Evolutionary conservation across 2,797 vertebrate species (phyloP).

Genomic region (Fringilla coelebs): DNA sequence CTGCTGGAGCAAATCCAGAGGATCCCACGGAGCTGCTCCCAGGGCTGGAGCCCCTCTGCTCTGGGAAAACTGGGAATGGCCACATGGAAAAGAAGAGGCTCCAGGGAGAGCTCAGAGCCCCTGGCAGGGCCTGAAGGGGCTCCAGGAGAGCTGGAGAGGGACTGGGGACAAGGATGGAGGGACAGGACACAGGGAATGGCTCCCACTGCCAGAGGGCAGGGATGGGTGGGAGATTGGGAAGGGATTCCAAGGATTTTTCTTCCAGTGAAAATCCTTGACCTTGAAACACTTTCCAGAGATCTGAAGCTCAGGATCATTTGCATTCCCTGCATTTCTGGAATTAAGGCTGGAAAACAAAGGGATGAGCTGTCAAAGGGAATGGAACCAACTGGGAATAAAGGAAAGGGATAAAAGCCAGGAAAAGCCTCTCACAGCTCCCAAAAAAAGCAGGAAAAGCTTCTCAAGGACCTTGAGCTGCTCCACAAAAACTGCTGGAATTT

Average conservation of each 20-base stretch:
- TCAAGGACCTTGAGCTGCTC: not conserved
- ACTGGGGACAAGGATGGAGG: not conserved
- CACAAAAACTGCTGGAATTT: not conserved
- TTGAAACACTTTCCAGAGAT: not conserved
- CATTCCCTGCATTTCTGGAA: not conserved
- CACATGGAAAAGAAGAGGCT: not conserved
- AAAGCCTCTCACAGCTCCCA: not conserved
- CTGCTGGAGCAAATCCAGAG: not conserved
- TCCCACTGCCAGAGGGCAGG: not conserved
- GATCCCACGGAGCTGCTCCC: not conserved
- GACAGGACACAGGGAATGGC: not conserved
- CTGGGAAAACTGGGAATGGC: not conserved
- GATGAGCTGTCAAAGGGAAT: not conserved
- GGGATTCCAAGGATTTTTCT: not conserved
- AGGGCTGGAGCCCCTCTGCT: not conserved
- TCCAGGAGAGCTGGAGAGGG: not conserved
- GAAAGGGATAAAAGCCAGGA: not conserved
- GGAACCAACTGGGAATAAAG: not conserved
- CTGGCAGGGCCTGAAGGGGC: not conserved
- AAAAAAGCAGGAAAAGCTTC: not conserved
- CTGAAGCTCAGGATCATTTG: not conserved
- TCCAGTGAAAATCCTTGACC: not conserved
- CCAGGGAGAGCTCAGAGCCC: not conserved
- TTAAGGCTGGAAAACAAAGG: not conserved
- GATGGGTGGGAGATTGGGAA: not conserved